phyloP scores from a whole-genome alignment of 2,888 invertebrate species.

The Xylophagus ater region DNA sequence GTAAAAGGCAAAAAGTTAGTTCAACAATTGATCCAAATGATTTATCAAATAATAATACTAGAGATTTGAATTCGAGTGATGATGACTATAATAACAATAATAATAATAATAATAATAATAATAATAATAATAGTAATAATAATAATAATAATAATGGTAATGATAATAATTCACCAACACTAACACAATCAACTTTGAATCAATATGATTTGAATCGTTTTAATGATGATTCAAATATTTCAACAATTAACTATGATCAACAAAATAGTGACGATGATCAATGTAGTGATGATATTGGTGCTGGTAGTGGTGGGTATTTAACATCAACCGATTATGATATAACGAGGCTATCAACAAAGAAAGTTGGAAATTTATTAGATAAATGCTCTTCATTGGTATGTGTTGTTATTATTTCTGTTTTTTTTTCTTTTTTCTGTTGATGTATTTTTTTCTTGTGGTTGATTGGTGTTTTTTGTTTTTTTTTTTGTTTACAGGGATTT shows the following conservation, averaged over 20 bases:
- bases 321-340: slow-evolving; percentile 1
- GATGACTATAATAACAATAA: background rate
- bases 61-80: slow-evolving; percentile 6
- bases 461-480: slow-evolving; percentile 3
- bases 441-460: slow-evolving; percentile 3
- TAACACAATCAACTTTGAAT: too few relatives aligned
- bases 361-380: slow-evolving; percentile 18
- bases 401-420: background rate
- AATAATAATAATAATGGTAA: too few relatives aligned
- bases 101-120: background rate
- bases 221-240: slow-evolving; percentile 12
- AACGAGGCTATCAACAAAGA: slow-evolving; percentile 15
- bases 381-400: slow-evolving; percentile 20
- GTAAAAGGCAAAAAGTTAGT: background rate
- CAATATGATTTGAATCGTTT: background rate
- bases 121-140: background rate
- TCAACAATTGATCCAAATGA: too few relatives aligned
- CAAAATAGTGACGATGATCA: slow-evolving; percentile 7
- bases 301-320: background rate
- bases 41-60: background rate
- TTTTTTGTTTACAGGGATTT: slow-evolving; percentile 5
- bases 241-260: slow-evolving; percentile 1
- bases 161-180: background rate
- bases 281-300: slow-evolving; percentile 10
- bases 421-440: slow-evolving; percentile 1